phyloP scores from a whole-genome alignment of 2,888 invertebrate species.

The Maniola hyperantus region DNA sequence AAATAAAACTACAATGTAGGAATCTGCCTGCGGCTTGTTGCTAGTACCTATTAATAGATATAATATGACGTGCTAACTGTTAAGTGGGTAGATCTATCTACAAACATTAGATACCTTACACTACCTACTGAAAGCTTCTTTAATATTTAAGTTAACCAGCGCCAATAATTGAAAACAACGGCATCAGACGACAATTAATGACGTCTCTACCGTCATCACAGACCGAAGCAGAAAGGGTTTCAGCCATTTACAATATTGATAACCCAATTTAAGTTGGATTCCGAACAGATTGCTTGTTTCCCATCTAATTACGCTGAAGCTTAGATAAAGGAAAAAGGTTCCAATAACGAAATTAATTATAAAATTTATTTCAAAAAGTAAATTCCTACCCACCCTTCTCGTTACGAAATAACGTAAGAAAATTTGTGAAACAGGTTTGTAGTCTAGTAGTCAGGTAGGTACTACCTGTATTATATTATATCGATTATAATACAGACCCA shows the following conservation, averaged over 20 bases:
- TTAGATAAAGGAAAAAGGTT: conserved; percentile 30
- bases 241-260: conserved; percentile 50
- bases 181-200: conserved; percentile 8
- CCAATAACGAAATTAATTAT: conserved; percentile 22
- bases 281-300: conserved; percentile 53
- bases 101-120: neutral
- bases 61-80: too few relatives aligned
- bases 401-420: neutral
- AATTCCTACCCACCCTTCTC: neutral
- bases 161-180: conserved; percentile 9
- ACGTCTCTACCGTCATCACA: conserved; percentile 9
- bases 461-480: too few relatives aligned
- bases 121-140: neutral
- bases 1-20: too few relatives aligned
- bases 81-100: too few relatives aligned
- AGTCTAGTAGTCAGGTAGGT: too few relatives aligned
- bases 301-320: conserved; percentile 53
- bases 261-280: conserved; percentile 56
- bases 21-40: too few relatives aligned
- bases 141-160: neutral
- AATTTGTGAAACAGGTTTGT: neutral
- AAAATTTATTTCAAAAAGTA: neutral
- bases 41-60: too few relatives aligned
- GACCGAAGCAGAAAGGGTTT: conserved; percentile 17
- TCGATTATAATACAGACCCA: too few relatives aligned